Evolutionary conservation across 2,113 vertebrate species (phyloP).

Genomic region (Osmerus eperlanus): DNA sequence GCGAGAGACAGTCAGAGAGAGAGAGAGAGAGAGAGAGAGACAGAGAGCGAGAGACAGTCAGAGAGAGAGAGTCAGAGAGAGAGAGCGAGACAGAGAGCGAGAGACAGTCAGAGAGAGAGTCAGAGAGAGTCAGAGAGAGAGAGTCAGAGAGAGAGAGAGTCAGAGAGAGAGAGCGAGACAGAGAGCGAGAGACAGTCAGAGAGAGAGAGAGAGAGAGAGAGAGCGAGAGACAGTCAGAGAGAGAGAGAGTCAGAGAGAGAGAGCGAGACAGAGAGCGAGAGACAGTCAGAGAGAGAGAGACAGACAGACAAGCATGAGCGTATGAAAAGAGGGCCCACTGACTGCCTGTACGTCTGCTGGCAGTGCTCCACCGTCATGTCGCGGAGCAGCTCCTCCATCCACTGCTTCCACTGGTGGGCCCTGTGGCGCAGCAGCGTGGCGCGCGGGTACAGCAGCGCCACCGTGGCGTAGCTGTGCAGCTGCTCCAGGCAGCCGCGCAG

Average conservation of each 20-base stretch:
- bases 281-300: not conserved
- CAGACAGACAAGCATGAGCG: not conserved
- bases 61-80: too few relatives aligned
- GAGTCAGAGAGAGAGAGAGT: not conserved
- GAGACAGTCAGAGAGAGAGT: not conserved
- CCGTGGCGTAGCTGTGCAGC: conserved; percentile 94
- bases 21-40: not conserved
- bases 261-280: not conserved
- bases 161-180: too few relatives aligned
- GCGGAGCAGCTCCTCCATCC: conserved; percentile 92
- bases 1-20: not conserved
- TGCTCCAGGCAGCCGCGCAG: conserved; percentile 91
- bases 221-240: not conserved
- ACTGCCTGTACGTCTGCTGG: conserved; percentile 90
- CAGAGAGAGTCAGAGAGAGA: too few relatives aligned
- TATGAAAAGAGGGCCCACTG: not conserved
- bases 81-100: too few relatives aligned
- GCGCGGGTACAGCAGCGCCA: conserved; percentile 93
- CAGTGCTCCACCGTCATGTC: conserved; percentile 89
- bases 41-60: too few relatives aligned
- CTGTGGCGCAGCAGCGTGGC: conserved; percentile 87
- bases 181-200: not conserved
- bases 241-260: not conserved
- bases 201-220: not conserved
- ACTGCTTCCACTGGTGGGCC: conserved; percentile 91